Percentiles rank a stretch among this genome's conserved stretches.
phyloP scores from a whole-genome alignment of 1,140 invertebrate species.

The Neomicropteryx cornuta region DNA sequence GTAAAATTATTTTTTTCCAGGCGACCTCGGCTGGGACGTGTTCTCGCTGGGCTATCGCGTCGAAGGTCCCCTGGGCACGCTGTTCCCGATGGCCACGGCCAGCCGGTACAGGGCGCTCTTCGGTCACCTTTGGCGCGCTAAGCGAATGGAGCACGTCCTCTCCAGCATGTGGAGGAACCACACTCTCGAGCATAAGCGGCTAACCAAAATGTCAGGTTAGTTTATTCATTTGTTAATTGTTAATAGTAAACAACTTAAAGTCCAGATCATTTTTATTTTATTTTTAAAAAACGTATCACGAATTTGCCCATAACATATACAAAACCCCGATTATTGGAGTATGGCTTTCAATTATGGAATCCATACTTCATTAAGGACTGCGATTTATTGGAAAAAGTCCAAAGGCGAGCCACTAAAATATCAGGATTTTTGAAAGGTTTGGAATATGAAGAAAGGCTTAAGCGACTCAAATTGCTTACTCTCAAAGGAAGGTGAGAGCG shows the following conservation, averaged over 20 bases:
- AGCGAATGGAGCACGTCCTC: conserved; percentile 86
- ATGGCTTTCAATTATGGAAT: too few relatives aligned
- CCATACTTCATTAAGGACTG: too few relatives aligned
- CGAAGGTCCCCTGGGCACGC: conserved; percentile 85
- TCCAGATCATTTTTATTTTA: background rate
- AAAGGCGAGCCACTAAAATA: too few relatives aligned
- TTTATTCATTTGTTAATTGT: conserved; percentile 4
- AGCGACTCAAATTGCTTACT: too few relatives aligned
- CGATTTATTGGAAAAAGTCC: too few relatives aligned
- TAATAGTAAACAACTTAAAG: background rate
- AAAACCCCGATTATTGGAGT: too few relatives aligned
- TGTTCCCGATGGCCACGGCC: conserved; percentile 71
- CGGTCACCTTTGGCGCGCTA: conserved; percentile 87
- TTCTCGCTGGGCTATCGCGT: conserved; percentile 90
- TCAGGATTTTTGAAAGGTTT: too few relatives aligned
- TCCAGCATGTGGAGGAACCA: conserved; percentile 83
- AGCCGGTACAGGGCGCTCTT: conserved; percentile 83
- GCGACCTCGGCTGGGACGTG: conserved; percentile 91
- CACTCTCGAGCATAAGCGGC: conserved; percentile 64
- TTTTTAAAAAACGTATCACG: too few relatives aligned
- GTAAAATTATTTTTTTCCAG: too few relatives aligned
- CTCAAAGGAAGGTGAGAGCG: too few relatives aligned
- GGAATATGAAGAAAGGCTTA: too few relatives aligned
- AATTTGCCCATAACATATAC: too few relatives aligned
- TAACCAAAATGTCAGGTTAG: conserved; percentile 45